Evolutionary conservation across 2,113 vertebrate species (phyloP).

Genomic region (Ondatra zibethicus): DNA sequence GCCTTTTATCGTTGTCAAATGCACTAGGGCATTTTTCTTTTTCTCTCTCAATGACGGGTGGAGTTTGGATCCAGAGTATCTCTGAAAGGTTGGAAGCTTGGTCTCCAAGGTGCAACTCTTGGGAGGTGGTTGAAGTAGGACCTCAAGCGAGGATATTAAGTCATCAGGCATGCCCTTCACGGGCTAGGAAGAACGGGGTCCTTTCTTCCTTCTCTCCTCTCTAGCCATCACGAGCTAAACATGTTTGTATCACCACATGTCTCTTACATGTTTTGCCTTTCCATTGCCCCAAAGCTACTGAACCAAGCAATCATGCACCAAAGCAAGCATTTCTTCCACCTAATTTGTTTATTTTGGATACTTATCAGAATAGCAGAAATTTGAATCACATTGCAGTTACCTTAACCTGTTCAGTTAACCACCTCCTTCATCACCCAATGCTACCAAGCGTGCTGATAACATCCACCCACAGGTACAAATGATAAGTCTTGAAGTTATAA

Average conservation of each 20-base stretch:
- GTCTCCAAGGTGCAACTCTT: neutral
- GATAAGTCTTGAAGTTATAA: constrained; percentile 1
- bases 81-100: neutral
- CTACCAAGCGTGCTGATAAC: neutral
- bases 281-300: neutral
- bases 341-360: neutral
- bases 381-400: neutral
- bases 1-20: neutral
- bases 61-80: neutral
- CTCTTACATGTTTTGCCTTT: neutral
- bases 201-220: neutral
- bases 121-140: too few species aligned
- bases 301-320: neutral
- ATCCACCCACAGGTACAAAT: neutral
- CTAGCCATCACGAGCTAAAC: neutral
- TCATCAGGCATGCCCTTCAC: neutral
- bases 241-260: neutral
- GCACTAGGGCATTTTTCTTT: neutral
- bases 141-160: neutral
- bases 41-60: neutral
- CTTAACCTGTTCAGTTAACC: neutral
- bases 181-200: neutral
- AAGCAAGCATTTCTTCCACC: neutral
- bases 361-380: neutral
- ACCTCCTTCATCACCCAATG: neutral